Evolutionary conservation across 2,888 invertebrate genomes (phyloP).

Genomic region (Punctoribates punctum): DNA sequence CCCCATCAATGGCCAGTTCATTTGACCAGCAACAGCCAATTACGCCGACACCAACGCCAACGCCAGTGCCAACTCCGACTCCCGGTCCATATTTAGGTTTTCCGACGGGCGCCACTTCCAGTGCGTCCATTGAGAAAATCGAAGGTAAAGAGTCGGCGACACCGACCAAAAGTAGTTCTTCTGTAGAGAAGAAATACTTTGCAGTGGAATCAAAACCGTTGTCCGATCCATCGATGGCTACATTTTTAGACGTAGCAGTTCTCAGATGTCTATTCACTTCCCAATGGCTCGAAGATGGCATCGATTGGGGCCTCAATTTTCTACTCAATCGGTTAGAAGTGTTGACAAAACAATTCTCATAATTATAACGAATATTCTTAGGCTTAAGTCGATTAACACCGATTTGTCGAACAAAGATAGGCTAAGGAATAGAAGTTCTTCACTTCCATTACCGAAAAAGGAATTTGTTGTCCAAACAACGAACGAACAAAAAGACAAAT

Average conservation of each 20-base stretch:
- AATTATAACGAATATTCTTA: background rate
- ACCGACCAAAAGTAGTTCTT: constrained; percentile 23
- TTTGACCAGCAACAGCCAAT: background rate
- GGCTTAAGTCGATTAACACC: constrained; percentile 41
- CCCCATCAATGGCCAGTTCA: constrained; percentile 1
- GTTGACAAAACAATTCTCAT: background rate
- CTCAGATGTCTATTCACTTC: constrained; percentile 89
- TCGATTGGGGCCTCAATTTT: constrained; percentile 93
- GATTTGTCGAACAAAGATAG: constrained; percentile 28
- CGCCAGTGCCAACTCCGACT: constrained; percentile 35
- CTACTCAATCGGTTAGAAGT: constrained; percentile 72
- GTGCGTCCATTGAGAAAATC: constrained; percentile 16
- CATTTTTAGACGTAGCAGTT: constrained; percentile 93
- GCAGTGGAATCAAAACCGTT: constrained; percentile 35
- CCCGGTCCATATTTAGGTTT: background rate
- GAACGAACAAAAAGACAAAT: background rate
- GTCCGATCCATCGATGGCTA: constrained; percentile 64
- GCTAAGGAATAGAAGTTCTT: constrained; percentile 37
- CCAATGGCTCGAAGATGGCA: constrained; percentile 97
- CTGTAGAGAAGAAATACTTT: constrained; percentile 24
- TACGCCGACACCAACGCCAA: constrained; percentile 52
- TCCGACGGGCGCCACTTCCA: constrained; percentile 1
- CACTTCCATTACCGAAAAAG: constrained; percentile 39
- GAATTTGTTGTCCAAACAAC: background rate
- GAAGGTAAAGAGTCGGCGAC: constrained; percentile 15